Evolutionary conservation across 2,888 invertebrate genomes (phyloP).

Genomic region (Tipula helvola): DNA sequence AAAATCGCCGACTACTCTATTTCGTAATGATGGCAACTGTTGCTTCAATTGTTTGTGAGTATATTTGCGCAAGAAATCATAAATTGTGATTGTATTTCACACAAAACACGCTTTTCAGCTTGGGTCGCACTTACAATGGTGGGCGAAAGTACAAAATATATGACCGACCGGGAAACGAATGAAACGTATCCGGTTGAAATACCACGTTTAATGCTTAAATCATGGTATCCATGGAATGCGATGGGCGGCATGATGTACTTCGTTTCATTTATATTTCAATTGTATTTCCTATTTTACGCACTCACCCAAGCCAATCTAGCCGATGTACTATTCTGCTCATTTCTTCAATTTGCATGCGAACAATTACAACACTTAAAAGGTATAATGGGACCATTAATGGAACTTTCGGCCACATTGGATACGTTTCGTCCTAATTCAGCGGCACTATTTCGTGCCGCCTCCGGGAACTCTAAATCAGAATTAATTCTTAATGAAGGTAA

Average conservation of each 20-base stretch:
- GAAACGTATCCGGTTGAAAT: slow-evolving; percentile 52
- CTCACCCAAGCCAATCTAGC: slow-evolving; percentile 47
- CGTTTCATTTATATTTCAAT: slow-evolving; percentile 48
- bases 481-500: slow-evolving; percentile 33
- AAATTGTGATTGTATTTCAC: not conserved
- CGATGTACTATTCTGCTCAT: slow-evolving; percentile 72
- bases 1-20: slow-evolving; percentile 61
- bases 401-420: slow-evolving; percentile 68
- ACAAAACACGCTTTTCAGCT: slow-evolving; percentile 32
- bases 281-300: slow-evolving; percentile 54
- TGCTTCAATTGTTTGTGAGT: slow-evolving; percentile 46
- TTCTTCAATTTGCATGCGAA: slow-evolving; percentile 75
- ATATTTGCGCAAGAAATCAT: not conserved
- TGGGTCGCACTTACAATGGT: slow-evolving; percentile 74
- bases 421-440: slow-evolving; percentile 62
- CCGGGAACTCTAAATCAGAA: slow-evolving; percentile 36
- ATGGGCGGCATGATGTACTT: slow-evolving; percentile 56
- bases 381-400: slow-evolving; percentile 79
- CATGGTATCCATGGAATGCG: slow-evolving; percentile 70
- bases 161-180: slow-evolving; percentile 58
- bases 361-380: slow-evolving; percentile 74
- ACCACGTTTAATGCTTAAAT: slow-evolving; percentile 59
- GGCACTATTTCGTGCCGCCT: slow-evolving; percentile 49
- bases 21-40: slow-evolving; percentile 50
- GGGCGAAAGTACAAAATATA: slow-evolving; percentile 57